These are phyloP conservation scores for Onychostoma macrolepis DNA, from an alignment of 2,113 vertebrate genomes.

Conservation along the genomic window DNA sequence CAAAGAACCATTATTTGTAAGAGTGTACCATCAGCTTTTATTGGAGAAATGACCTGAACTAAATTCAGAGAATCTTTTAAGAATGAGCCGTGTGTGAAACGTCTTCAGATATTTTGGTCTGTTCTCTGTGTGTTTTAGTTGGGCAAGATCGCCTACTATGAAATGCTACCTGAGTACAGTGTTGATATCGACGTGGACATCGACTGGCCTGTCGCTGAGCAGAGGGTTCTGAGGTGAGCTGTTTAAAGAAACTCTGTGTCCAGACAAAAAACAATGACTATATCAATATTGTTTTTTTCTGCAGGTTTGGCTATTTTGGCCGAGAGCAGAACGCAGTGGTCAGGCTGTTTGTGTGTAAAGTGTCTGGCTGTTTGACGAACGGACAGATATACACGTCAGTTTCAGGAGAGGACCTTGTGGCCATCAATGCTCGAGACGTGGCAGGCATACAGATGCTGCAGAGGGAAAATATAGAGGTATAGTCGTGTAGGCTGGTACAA, in stretches of 20 bases:
- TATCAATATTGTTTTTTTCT: slow-evolving; percentile 18
- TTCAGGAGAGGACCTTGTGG: slow-evolving; percentile 83
- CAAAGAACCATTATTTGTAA: no score
- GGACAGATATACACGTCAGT: slow-evolving; percentile 81
- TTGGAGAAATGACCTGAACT: no score
- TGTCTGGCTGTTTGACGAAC: slow-evolving; percentile 88
- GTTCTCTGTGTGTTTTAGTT: slow-evolving; percentile 71
- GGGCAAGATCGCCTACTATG: slow-evolving; percentile 87
- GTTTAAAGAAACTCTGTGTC: not conserved
- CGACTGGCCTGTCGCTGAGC: slow-evolving; percentile 96
- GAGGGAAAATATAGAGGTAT: slow-evolving; percentile 83
- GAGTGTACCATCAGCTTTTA: no score
- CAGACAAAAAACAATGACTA: not conserved
- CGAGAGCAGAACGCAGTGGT: slow-evolving; percentile 79
- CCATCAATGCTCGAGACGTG: slow-evolving; percentile 79
- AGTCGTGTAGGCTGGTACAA: not conserved
- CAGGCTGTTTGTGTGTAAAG: slow-evolving; percentile 83
- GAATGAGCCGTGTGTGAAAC: not conserved
- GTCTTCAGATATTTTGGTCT: not conserved
- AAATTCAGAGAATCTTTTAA: not conserved
- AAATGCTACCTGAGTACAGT: slow-evolving; percentile 92
- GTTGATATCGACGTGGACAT: slow-evolving; percentile 97
- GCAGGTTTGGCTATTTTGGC: slow-evolving; percentile 92
- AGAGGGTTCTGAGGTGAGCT: slow-evolving; percentile 87
- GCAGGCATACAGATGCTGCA: slow-evolving; percentile 79